Conservation (phyloP, 2,888 invertebrate genomes). For the Drosophila mulleri region DNA sequence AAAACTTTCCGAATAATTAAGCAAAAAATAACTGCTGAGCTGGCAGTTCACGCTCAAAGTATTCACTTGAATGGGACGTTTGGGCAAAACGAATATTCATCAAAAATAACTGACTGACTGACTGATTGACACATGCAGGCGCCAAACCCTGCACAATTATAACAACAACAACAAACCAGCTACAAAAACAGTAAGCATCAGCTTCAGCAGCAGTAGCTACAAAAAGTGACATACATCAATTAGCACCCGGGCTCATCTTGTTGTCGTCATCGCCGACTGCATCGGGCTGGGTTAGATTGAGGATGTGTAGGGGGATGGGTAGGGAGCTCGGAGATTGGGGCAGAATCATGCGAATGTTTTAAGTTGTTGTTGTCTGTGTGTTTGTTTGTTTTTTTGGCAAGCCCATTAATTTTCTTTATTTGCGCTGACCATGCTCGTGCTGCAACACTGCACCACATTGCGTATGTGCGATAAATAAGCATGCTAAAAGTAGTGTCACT, state of each 20-base stretch:
- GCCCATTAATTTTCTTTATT: conserved; percentile 34
- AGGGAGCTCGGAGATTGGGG: background rate
- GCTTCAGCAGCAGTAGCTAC: conserved; percentile 18
- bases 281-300: background rate
- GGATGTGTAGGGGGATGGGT: too few relatives aligned
- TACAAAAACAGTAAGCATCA: conserved; percentile 14
- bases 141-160: conserved; percentile 21
- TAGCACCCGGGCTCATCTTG: conserved; percentile 30
- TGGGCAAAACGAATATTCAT: conserved; percentile 2
- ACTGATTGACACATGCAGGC: conserved; percentile 44
- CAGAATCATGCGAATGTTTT: conserved; percentile 22
- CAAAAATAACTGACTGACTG: conserved; percentile 22
- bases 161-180: background rate
- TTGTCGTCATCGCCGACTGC: conserved; percentile 12
- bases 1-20: conserved; percentile 6
- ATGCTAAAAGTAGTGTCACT: conserved; percentile 49
- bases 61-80: conserved; percentile 11
- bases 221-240: conserved; percentile 40
- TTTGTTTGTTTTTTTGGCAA: conserved; percentile 20
- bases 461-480: conserved; percentile 54
- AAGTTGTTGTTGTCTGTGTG: conserved; percentile 3
- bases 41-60: conserved; percentile 51
- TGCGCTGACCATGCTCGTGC: conserved; percentile 14
- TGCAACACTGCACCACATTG: conserved; percentile 37
- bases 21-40: conserved; percentile 18